phyloP scores from a whole-genome alignment of 2,797 vertebrate genomes.

The Notolabrus celidotus region DNA sequence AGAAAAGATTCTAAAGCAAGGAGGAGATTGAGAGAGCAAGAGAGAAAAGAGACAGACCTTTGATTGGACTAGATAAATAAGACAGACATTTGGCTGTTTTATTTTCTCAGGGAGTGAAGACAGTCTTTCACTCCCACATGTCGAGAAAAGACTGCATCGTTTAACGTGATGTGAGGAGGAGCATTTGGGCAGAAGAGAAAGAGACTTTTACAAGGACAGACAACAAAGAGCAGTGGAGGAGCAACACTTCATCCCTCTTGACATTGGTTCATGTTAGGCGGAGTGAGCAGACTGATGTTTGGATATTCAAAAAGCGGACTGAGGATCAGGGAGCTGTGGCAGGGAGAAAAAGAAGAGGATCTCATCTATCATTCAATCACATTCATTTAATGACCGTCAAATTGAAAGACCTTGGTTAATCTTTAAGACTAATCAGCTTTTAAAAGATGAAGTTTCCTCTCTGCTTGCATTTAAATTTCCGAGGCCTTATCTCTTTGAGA shows the following conservation, averaged over 20 bases:
- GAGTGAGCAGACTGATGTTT: constrained; percentile 33
- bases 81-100: constrained; percentile 59
- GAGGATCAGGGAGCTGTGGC: constrained; percentile 50
- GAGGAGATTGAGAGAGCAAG: constrained; percentile 40
- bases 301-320: constrained; percentile 43
- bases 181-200: constrained; percentile 22
- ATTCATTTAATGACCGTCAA: constrained; percentile 68
- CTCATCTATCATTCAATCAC: constrained; percentile 73
- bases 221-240: constrained; percentile 56
- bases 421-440: constrained; percentile 69
- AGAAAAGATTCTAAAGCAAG: constrained; percentile 43
- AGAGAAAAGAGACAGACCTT: constrained; percentile 39
- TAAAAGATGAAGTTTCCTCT: constrained; percentile 66
- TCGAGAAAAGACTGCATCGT: constrained; percentile 61
- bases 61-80: constrained; percentile 60
- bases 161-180: constrained; percentile 56
- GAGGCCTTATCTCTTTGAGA: constrained; percentile 65
- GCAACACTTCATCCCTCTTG: constrained; percentile 37
- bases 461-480: constrained; percentile 53
- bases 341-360: constrained; percentile 49
- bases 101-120: constrained; percentile 52
- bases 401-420: constrained; percentile 73
- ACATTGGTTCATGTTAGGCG: constrained; percentile 20
- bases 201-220: constrained; percentile 63
- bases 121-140: constrained; percentile 59